Base-by-base conservation (phyloP, 2,113 vertebrate genomes). In the Pelecanus crispus region DNA sequence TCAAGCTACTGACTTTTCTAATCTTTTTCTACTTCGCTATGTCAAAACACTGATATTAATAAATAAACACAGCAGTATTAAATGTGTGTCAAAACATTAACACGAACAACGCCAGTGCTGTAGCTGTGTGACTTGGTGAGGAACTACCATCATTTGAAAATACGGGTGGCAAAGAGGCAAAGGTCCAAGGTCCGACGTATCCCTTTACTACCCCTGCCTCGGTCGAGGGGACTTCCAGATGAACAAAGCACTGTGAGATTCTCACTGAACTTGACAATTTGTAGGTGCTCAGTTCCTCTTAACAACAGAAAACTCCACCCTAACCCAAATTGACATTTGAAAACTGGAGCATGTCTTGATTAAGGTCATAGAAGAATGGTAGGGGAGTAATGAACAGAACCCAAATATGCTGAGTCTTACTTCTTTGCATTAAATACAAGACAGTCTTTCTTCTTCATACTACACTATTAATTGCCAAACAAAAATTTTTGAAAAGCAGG, bases 401-500 rank as follows among this genome's bases (percentile, higher is more conserved):
- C 21, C 32, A 88, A 44, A 94, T 24, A 74, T 56, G 94, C 90
- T 93, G 94, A 97, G 71, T 78, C 75, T 95, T 62, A 63, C 25
- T 59, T 68, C 80, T 83, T 47, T 61, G 36, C 67, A 68, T 86
- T 90, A 93, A 95, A 47, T 65, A 84, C n/a, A 90, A 88, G 66
- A 53, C 68, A 61, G 55, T n/a, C 81, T 92, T 95, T 96, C 84
- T 81, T 92, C 63, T 93, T 91, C 24, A 2, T 75, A 72, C 88
- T 88, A 77, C 22, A n/a, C 38, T 81, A 58, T 31, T 95, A 97
- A 95, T 95, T 96, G 83, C 94, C 83, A 95, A 96, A 97, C 82
- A 94, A 65, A 77, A 31, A 80, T 91, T 83, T 94, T 83, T 73
- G 32, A 96, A 94, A 91, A 96, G 93, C 89, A 38, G 74, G 61